These are phyloP conservation scores for Ascidia mentula DNA, from an alignment of 23 tunicate genomes.

Conservation along the genomic window DNA sequence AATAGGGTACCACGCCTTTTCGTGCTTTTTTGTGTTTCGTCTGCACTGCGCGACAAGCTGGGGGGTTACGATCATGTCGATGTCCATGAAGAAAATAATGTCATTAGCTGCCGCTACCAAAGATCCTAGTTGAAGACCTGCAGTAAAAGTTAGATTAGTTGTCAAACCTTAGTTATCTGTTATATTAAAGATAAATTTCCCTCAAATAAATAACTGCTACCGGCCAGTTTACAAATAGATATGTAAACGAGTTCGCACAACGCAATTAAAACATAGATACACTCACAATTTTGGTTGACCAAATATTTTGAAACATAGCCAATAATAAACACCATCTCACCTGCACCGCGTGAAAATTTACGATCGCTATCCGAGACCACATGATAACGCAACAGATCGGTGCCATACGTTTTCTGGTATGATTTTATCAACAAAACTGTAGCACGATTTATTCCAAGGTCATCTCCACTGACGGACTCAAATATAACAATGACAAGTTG, in stretches of 20 bases:
- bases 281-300: not conserved
- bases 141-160: not conserved
- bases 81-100: conserved; percentile 91
- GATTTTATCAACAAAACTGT: conserved; percentile 40
- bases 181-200: not conserved
- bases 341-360: conserved; percentile 88
- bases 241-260: not conserved
- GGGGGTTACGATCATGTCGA: conserved; percentile 93
- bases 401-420: conserved; percentile 59
- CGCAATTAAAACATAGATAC: not conserved
- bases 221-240: not conserved
- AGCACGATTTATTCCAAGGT: conserved; percentile 59
- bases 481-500: conserved; percentile 71
- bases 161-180: not conserved
- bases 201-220: not conserved
- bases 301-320: not conserved
- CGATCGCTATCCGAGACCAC: conserved; percentile 40
- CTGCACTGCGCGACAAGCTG: conserved; percentile 66
- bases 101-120: conserved; percentile 53
- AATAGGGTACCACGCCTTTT: conserved; percentile 78
- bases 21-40: conserved; percentile 25
- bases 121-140: conserved; percentile 89
- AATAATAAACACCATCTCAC: conserved; percentile 10
- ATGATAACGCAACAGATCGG: conserved; percentile 54
- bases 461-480: conserved; percentile 42